Evolutionary conservation across 1,140 invertebrate genomes (phyloP).

Genomic region (Pogonomyrmex barbatus): DNA sequence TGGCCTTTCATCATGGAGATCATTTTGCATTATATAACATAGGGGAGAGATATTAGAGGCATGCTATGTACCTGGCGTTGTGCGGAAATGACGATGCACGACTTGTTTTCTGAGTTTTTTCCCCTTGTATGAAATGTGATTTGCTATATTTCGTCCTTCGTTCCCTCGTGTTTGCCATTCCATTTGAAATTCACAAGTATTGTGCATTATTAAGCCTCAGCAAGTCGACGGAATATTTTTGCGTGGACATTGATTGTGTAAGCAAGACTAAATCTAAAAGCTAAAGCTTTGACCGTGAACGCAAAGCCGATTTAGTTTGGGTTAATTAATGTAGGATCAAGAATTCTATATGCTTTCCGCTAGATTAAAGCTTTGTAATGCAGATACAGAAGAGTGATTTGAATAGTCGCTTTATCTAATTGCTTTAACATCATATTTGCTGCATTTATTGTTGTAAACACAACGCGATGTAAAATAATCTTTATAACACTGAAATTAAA

Average conservation of each 20-base stretch:
- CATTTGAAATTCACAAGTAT: neutral
- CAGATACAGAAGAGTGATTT: neutral
- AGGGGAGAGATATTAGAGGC: constrained; percentile 25
- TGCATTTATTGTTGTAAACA: neutral
- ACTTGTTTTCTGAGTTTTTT: constrained; percentile 31
- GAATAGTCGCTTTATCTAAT: neutral
- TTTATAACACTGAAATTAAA: neutral
- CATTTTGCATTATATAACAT: constrained; percentile 40
- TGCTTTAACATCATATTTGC: neutral
- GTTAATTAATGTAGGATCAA: constrained; percentile 35
- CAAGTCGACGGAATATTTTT: neutral
- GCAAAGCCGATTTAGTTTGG: constrained; percentile 29
- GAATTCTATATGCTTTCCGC: neutral
- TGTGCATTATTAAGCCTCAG: neutral
- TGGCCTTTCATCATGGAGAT: constrained; percentile 17
- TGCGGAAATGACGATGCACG: constrained; percentile 10
- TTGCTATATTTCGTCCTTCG: neutral
- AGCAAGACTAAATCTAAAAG: neutral
- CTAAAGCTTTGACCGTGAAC: neutral
- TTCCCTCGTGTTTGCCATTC: neutral
- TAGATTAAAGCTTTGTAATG: constrained; percentile 12
- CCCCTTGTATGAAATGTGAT: neutral
- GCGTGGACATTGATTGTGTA: neutral
- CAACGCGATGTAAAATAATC: neutral
- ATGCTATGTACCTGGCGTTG: neutral